Base-by-base conservation (phyloP, 2,797 vertebrate species). In the Silurus aristotelis region DNA sequence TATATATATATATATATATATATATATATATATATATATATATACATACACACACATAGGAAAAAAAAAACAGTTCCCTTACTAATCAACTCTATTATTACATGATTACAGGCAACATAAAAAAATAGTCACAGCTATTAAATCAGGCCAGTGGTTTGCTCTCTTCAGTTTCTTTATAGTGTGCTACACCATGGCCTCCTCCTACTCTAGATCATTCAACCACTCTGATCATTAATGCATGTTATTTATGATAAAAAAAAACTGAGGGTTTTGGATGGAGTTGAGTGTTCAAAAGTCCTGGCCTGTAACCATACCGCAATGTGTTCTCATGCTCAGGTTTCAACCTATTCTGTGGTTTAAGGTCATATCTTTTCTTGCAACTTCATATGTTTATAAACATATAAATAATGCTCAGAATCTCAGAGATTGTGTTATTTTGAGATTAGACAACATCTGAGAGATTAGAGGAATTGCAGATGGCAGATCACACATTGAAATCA, bases 51-150 rank as follows among this genome's bases (percentile, higher is more conserved):
- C 86, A 84, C 82, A 20, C 73, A 89, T 87, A 92, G 88, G 8
- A 7, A 80, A 67, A 76, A 80, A 78, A 55, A 85, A 81, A 90
- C 83, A 88, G 89, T 91, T 93, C 90, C 77, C 92, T 92, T 92
- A 93, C 94, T 93, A 94, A 95, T 95, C 94, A 94, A 93, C 89
- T 89, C 90, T 63, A 91, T 92, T 93, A 95, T 93, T 94, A 94
- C 93, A 19, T 92, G 93, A 95, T 93, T 94, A 94, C 93, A 19
- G 87, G 86, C 90, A 88, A 92, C 93, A 64, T 93, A 64, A 94
- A 93, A 93, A 93, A 93, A 92, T 94, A 92, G 76, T n/a, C 61
- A 87, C 31, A 91, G 91, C 91, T 77, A 61, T 68, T 82, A 87
- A 87, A 82, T 20, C 68, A 48, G 80, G 38, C 70, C 60, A 17